phyloP scores from a whole-genome alignment of 2,888 invertebrate species.

The Nomada flava region DNA sequence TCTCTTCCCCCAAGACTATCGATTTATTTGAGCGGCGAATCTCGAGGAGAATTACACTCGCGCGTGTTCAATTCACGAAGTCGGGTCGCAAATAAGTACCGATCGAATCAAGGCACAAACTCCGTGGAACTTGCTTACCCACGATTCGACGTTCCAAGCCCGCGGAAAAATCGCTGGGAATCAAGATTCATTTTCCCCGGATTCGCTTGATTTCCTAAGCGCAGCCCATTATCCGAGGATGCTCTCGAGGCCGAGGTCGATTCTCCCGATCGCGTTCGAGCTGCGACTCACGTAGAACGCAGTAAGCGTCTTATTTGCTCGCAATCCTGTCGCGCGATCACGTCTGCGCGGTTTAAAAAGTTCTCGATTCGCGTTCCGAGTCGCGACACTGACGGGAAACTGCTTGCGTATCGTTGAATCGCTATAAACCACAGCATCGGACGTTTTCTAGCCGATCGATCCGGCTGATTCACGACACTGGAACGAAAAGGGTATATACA shows the following conservation, averaged over 20 bases:
- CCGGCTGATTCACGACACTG: neutral
- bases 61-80: neutral
- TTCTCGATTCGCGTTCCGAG: conserved; percentile 47
- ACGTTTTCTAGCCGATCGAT: conserved; percentile 9
- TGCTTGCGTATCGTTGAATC: conserved; percentile 15
- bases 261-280: neutral
- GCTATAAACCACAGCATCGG: conserved; percentile 6
- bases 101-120: neutral
- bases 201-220: conserved; percentile 33
- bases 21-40: conserved; percentile 35
- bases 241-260: conserved; percentile 1
- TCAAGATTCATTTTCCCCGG: conserved; percentile 53
- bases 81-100: conserved; percentile 25
- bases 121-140: no score
- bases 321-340: conserved; percentile 60
- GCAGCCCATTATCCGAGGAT: neutral
- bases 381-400: conserved; percentile 8
- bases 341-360: conserved; percentile 65
- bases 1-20: neutral
- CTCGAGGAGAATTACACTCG: neutral
- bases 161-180: neutral
- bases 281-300: conserved; percentile 21
- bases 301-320: conserved; percentile 29
- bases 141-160: no score
- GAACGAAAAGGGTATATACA: neutral